Evolutionary conservation across 2,113 vertebrate species (phyloP).

Genomic region (Dolichotis patagonum): DNA sequence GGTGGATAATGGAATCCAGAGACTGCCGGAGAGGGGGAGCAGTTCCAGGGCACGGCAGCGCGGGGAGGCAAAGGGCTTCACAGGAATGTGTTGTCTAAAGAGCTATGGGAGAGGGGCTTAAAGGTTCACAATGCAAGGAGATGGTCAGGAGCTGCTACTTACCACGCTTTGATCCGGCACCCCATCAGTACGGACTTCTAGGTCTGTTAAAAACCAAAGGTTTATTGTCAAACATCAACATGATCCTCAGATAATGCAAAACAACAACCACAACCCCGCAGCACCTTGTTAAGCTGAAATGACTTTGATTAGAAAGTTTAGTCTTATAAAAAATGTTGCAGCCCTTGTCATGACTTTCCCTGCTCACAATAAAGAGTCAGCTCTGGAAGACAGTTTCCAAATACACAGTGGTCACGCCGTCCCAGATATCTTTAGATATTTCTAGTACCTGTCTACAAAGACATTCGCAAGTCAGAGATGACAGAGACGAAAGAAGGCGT

Average conservation of each 20-base stretch:
- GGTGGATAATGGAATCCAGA: background rate
- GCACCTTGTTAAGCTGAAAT: background rate
- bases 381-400: background rate
- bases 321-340: constrained; percentile 21
- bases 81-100: background rate
- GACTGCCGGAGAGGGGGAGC: background rate
- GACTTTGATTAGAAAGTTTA: background rate
- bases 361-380: background rate
- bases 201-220: background rate
- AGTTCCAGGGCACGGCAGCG: background rate
- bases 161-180: background rate
- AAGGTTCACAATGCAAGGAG: background rate
- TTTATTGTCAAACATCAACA: background rate
- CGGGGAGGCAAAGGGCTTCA: background rate
- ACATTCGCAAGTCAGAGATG: background rate
- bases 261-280: background rate
- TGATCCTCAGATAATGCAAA: background rate
- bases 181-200: background rate
- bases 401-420: background rate
- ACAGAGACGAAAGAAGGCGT: background rate
- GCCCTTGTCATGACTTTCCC: background rate
- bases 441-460: constrained; percentile 7
- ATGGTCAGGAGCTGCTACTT: background rate
- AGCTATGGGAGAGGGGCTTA: background rate
- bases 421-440: constrained; percentile 29